Evolutionary conservation across 2,797 vertebrate species (phyloP), one percentile per base, ranked within the genome.

Genomic region (Neopelma chrysocephalum): DNA sequence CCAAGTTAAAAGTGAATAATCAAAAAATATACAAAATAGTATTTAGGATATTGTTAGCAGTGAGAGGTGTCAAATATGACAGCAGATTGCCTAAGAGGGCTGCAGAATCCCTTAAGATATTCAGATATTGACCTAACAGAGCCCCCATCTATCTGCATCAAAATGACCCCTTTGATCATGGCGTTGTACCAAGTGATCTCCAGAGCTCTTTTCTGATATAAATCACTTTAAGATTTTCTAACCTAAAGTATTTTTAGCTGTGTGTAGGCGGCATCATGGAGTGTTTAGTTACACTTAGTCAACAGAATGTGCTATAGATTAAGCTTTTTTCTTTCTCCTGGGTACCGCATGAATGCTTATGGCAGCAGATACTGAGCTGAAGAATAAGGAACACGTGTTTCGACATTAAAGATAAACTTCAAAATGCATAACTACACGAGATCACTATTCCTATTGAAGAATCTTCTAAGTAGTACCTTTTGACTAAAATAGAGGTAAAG

Each of bases 1-100:
- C 5, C 20, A 61, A 38, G 15, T 0, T 62, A 14, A n/a, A 91
- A 36, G 7, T 0, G 0, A 80, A 54, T 38, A 31, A 58, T 7
- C 43, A 85, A 58, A 88, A 15, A 36, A 21, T 12, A n/a, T 36
- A 56, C 25, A 36, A 75, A 81, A 56, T 2, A 66, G 2, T 42
- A 38, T 42, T 66, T 70, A 34, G 17, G 70, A 47, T 36, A 56
- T 10, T 57, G 4, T 61, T 50, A 65, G 31, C 34, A 80, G 7
- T 36, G 50, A 26, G 7, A 13, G 4, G 4, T 23, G 20, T 48
- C 40, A 75, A 68, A 75, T 22, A 25, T 10, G 15, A 82, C 5
- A 60, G 25, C 23, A 69, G 9, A 3, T 34, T 61, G 16, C 9
- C n/a, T 56, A n/a, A 64, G 11, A 5, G 16, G 11, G 3, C 15